Conservation (phyloP, 2,113 vertebrate species). For the Peromyscus leucopus region DNA sequence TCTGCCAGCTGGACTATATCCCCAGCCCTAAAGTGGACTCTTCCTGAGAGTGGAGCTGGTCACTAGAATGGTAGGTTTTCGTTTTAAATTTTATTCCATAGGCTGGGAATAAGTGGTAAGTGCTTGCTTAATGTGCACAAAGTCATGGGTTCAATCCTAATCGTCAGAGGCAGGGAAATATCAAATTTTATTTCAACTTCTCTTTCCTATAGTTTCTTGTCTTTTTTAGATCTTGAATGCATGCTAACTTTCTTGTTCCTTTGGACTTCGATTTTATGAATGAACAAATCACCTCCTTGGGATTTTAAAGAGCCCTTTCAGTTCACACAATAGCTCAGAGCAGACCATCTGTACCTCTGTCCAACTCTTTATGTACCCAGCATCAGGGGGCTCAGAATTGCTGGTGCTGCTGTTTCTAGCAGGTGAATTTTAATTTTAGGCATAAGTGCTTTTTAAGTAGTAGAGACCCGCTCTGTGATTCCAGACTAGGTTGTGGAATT, state of each 20-base stretch:
- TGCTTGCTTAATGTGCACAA: too few relatives aligned
- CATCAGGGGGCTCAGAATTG: neutral
- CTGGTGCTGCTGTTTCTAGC: neutral
- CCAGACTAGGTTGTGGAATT: neutral
- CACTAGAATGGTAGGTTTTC: neutral
- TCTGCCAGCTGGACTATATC: too few relatives aligned
- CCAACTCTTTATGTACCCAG: neutral
- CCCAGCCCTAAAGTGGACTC: neutral
- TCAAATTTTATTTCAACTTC: neutral
- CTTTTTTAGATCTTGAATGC: neutral
- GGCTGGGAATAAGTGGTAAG: neutral
- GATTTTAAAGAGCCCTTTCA: neutral
- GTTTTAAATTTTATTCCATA: neutral
- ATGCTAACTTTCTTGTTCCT: neutral
- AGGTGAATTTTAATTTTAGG: neutral
- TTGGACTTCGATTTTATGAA: neutral
- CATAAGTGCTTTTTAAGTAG: conserved; percentile 18
- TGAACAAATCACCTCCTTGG: neutral
- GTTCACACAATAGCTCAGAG: neutral
- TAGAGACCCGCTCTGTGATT: neutral
- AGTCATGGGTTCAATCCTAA: neutral
- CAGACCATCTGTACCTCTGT: neutral
- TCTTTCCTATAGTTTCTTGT: neutral
- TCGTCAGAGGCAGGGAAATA: too few relatives aligned
- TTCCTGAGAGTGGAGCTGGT: neutral